Evolutionary conservation across 2,797 vertebrate species (phyloP).

Genomic region (Synaphobranchus kaupii): DNA sequence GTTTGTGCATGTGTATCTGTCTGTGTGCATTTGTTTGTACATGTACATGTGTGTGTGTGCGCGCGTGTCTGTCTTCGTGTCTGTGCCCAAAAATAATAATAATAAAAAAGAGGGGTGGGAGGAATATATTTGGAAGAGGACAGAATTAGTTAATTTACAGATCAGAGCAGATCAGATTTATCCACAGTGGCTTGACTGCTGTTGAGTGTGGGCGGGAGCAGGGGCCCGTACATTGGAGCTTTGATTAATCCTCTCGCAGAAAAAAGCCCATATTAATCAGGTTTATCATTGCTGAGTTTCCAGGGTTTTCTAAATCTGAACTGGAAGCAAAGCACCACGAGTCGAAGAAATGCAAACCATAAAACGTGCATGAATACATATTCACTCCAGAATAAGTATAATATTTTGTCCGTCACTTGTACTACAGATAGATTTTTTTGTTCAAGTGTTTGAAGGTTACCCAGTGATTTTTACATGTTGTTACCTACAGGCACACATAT

Average conservation of each 20-base stretch:
- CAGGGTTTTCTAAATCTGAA: neutral
- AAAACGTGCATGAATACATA: neutral
- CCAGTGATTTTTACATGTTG: neutral
- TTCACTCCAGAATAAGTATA: neutral
- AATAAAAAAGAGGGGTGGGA: neutral
- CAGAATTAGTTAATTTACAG: conserved; percentile 4
- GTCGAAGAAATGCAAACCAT: neutral
- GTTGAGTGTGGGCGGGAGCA: neutral
- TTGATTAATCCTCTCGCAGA: conserved; percentile 16
- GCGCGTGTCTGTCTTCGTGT: neutral
- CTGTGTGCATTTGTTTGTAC: neutral
- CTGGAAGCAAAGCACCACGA: neutral
- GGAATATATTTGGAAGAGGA: conserved; percentile 6
- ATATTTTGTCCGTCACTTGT: too few relatives aligned
- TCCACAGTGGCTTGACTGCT: neutral
- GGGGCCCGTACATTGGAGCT: neutral
- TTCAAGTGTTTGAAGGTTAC: neutral
- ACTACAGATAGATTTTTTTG: neutral
- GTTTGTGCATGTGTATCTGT: neutral
- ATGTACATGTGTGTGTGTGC: neutral
- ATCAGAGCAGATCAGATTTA: conserved; percentile 8
- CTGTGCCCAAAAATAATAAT: neutral
- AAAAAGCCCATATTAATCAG: conserved; percentile 15
- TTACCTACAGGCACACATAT: neutral
- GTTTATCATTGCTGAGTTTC: neutral